Percentiles rank a stretch among this genome's conserved stretches.
phyloP scores from a whole-genome alignment of 2,888 invertebrate species.

The Toxonevra muliebris region DNA sequence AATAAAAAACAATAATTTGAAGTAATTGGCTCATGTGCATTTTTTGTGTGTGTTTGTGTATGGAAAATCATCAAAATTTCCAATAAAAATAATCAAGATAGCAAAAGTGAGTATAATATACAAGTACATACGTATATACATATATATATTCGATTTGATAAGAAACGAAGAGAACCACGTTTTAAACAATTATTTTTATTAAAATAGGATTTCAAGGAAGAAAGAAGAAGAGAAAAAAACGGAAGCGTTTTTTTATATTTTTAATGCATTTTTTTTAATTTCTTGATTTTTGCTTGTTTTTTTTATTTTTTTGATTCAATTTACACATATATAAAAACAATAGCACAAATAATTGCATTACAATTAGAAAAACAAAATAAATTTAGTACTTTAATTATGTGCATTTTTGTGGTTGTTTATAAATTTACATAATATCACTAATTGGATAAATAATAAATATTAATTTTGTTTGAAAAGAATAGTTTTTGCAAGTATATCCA shows the following conservation, averaged over 20 bases:
- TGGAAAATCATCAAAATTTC: conserved; percentile 18
- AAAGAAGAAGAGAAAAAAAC: conserved; percentile 64
- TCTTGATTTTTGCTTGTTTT: conserved; percentile 18
- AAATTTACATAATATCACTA: conserved; percentile 18
- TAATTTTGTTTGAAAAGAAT: conserved; percentile 13
- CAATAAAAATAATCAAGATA: conserved; percentile 22
- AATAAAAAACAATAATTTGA: background rate
- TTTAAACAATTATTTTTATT: conserved; percentile 39
- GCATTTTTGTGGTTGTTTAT: background rate
- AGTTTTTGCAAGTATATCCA: conserved; percentile 20
- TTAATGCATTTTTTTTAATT: conserved; percentile 42
- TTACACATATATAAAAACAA: conserved; percentile 42
- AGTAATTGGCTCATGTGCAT: conserved; percentile 21
- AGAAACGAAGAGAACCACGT: conserved; percentile 58
- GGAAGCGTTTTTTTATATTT: conserved; percentile 50
- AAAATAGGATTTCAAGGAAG: conserved; percentile 56
- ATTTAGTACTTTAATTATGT: background rate
- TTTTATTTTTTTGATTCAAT: conserved; percentile 38
- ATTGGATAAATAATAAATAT: conserved; percentile 17
- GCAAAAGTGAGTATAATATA: background rate
- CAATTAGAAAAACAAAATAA: background rate
- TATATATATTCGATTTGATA: conserved; percentile 43
- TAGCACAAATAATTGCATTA: conserved; percentile 38
- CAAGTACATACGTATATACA: conserved; percentile 6
- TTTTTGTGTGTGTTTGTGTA: conserved; percentile 24